Evolutionary conservation across 2,888 invertebrate genomes (phyloP).

Genomic region (Aphidoletes aphidimyza): DNA sequence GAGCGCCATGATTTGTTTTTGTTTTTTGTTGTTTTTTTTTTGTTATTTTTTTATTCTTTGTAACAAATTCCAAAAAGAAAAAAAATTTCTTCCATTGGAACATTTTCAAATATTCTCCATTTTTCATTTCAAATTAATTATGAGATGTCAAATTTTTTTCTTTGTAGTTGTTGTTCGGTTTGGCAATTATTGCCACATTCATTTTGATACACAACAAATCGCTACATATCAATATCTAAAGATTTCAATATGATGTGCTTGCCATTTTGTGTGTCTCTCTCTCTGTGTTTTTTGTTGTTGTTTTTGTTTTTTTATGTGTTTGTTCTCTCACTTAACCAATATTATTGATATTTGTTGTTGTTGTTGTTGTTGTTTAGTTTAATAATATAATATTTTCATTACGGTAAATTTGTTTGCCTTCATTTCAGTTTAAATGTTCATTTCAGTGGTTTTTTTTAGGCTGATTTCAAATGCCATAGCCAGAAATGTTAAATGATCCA

Average conservation of each 20-base stretch:
- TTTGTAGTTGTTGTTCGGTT: constrained; percentile 21
- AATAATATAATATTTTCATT: constrained; percentile 38
- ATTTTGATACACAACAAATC: constrained; percentile 1
- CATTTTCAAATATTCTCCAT: constrained; percentile 47
- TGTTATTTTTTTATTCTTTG: constrained; percentile 42
- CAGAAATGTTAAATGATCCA: too few relatives aligned
- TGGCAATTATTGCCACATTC: too few relatives aligned
- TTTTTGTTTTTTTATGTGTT: constrained; percentile 2
- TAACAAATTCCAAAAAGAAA: constrained; percentile 53
- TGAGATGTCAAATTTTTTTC: neutral
- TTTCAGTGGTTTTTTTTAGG: neutral
- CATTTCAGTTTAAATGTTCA: neutral
- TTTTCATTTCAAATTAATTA: constrained; percentile 14
- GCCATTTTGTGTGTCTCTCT: too few relatives aligned
- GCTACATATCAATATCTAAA: constrained; percentile 15
- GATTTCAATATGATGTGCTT: constrained; percentile 15
- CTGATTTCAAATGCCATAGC: too few relatives aligned
- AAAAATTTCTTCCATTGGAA: constrained; percentile 47
- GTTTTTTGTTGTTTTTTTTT: constrained; percentile 17
- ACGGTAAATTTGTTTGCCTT: constrained; percentile 31
- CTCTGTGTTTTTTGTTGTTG: neutral
- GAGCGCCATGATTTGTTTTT: neutral
- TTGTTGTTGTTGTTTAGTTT: too few relatives aligned
- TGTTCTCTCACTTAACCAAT: constrained; percentile 42
- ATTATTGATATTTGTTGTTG: constrained; percentile 14